Base-by-base conservation (phyloP, 2,113 vertebrate genomes). In the Clupea harengus region DNA sequence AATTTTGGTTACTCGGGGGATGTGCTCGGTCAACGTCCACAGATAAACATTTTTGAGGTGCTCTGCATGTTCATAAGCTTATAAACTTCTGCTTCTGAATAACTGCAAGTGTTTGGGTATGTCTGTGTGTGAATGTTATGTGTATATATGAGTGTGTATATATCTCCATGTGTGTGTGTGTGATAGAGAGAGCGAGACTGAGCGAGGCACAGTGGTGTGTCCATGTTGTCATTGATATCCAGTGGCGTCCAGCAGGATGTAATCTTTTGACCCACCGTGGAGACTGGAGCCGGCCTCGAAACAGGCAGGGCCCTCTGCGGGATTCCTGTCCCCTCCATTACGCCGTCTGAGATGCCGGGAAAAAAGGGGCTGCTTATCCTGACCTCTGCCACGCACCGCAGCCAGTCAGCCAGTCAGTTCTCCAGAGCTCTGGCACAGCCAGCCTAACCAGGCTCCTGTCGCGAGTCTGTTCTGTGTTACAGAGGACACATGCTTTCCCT, bases 111-210 rank as follows among this genome's bases (percentile, higher is more conserved):
- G 6, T 67, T n/a, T 67, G 64, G 7, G 67, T 92, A 89, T 91
- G 89, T 89, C 91, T 82, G 89, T 87, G 18, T 18, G 52, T 54
- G 11, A 49, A 11, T 49, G 47, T 17, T 54, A 15, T 54, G 84
- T 91, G 45, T 50, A 81, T 87, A 28, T 67, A 25, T 60, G 52
- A 3, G 13, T 64, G 50, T 45, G n/a, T 60, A 8, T 60, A n/a
- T 83, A 11, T n/a, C 4, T 83, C 28, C 39, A 18, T 57, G 52
- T 64, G 22, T 72, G 39, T 72, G 57, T 72, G 57, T 44, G 39
- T 72, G 6, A 25, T 64, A 25, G 4, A 25, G 60, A 25, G 60
- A 64, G 60, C n/a, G 60, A 64, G 60, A 64, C 25, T 22, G 60
- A 64, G 4, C 0, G 1, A 64, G 60, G 5, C 60, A 64, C 22